Percentiles rank a stretch among this genome's conserved stretches.
These are phyloP conservation scores for Pissodes strobi DNA, from an alignment of 1,140 invertebrate genomes.

Conservation along the genomic window DNA sequence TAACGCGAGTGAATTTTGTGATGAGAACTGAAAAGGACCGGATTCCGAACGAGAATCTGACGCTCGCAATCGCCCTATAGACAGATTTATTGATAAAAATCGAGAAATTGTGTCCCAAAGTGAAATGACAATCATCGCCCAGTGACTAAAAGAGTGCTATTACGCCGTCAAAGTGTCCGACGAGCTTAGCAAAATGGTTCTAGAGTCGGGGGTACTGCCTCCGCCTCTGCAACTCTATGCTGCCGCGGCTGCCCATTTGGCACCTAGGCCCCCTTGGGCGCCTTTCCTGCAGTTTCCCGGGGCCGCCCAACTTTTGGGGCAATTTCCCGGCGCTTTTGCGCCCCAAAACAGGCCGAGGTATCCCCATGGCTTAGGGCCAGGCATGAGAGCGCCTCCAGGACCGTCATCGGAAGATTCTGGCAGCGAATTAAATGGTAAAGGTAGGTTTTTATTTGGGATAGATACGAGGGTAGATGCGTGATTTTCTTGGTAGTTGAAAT, in stretches of 20 bases:
- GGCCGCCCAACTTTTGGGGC: constrained; percentile 51
- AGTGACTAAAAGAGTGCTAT: constrained; percentile 10
- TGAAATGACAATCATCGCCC: constrained; percentile 19
- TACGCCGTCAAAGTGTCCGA: constrained; percentile 36
- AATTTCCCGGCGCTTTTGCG: constrained; percentile 53
- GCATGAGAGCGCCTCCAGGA: constrained; percentile 50
- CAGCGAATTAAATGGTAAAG: constrained; percentile 55
- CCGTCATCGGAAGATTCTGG: constrained; percentile 55
- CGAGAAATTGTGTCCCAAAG: neutral
- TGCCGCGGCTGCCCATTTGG: constrained; percentile 51
- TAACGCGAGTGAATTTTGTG: constrained; percentile 25
- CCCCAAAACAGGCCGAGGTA: constrained; percentile 51
- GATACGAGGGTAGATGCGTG: neutral
- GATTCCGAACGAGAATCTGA: constrained; percentile 14
- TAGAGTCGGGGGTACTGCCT: constrained; percentile 54
- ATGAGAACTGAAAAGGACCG: neutral
- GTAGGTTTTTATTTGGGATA: constrained; percentile 36
- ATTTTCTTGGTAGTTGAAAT: neutral
- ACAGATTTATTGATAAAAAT: constrained; percentile 12
- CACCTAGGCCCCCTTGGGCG: constrained; percentile 54
- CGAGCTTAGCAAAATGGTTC: constrained; percentile 49
- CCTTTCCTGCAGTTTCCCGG: constrained; percentile 54
- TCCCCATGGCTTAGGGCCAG: constrained; percentile 45
- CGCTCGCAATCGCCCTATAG: neutral
- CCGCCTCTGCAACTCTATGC: constrained; percentile 54